A percentile compares a stretch with the other conserved stretches of the same genome.
Conservation (phyloP, 1,140 invertebrate genomes). For the Chymomyza costata region DNA sequence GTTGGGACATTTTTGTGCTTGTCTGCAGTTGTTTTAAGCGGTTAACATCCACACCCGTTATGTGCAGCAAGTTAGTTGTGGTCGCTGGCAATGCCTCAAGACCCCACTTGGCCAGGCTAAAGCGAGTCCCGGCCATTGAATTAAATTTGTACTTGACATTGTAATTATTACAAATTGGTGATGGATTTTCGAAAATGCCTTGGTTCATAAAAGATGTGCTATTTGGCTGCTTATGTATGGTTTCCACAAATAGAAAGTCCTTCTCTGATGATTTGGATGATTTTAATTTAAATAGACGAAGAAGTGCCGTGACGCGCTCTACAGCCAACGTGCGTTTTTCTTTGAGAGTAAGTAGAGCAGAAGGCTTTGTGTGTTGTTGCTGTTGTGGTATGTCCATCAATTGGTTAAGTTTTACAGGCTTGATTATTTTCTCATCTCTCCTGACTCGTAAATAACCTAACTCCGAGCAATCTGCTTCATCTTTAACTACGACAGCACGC, state of each 20-base stretch:
- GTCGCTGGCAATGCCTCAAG: slow-evolving; percentile 27
- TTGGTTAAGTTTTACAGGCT: slow-evolving; percentile 7
- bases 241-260: slow-evolving; percentile 42
- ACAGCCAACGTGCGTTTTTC: slow-evolving; percentile 26
- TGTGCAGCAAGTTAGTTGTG: slow-evolving; percentile 28
- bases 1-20: slow-evolving; percentile 27
- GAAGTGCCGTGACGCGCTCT: slow-evolving; percentile 14
- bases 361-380: not conserved
- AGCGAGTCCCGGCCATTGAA: slow-evolving; percentile 23
- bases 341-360: not conserved
- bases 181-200: slow-evolving; percentile 40
- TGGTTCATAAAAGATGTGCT: slow-evolving; percentile 12
- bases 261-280: slow-evolving; percentile 3
- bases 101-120: slow-evolving; percentile 44
- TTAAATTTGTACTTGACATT: slow-evolving; percentile 55
- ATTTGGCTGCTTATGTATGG: slow-evolving; percentile 30
- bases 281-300: slow-evolving; percentile 4
- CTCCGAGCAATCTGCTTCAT: not conserved
- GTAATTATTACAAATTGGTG: slow-evolving; percentile 43
- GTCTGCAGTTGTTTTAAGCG: slow-evolving; percentile 25
- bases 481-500: not conserved
- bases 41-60: slow-evolving; percentile 31
- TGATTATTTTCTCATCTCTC: not conserved
- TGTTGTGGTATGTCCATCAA: too few species aligned
- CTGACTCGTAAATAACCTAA: slow-evolving; percentile 10